Evolutionary conservation across 2,888 invertebrate genomes (phyloP), one percentile per base, ranked within the genome.

Genomic region (Macrophya alboannulata): DNA sequence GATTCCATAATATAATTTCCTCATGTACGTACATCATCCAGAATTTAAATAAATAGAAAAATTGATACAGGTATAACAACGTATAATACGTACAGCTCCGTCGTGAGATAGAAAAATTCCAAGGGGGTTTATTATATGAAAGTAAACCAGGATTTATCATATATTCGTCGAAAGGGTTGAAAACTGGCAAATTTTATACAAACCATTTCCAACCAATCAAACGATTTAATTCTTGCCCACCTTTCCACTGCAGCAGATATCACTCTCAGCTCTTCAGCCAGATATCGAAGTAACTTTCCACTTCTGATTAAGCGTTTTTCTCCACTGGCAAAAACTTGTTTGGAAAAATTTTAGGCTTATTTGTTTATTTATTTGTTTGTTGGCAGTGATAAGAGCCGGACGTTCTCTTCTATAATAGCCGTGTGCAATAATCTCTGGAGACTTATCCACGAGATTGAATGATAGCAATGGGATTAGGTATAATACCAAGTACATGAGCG

Each of bases 81-180:
- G n/a, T n/a, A n/a, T n/a, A n/a, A n/a, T n/a, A n/a, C n/a, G 31
- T 9, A 17, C 31, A 15, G 51, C 25, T 4, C 17, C 15, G n/a
- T 21, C 62, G 17, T 21, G 37, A 4, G 4, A 62, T 17, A 40
- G 12, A 40, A 55, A 55, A 77, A 31, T 31, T 31, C 31, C 77
- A 25, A 17, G 77, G 48, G 77, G 48, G 31, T 55, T 25, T 51
- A 55, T 55, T 51, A 4, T 77, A 77, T 55, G n/a, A 77, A 25
- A 62, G 10, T n/a, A 62, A 77, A 77, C 17, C 55, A 77, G 43
- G 17, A 77, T 51, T 77, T 77, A 37, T 77, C 55, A 17, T n/a
- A n/a, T n/a, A n/a, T 55, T 55, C 72, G 8, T 59, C 12, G 25
- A 40, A 40, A 55, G 79, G 62, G 62, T 62, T 62, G 12, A 81